Percentiles rank a stretch among this genome's conserved stretches.
Conservation (phyloP, 1,140 invertebrate species). For the Chymomyza costata region DNA sequence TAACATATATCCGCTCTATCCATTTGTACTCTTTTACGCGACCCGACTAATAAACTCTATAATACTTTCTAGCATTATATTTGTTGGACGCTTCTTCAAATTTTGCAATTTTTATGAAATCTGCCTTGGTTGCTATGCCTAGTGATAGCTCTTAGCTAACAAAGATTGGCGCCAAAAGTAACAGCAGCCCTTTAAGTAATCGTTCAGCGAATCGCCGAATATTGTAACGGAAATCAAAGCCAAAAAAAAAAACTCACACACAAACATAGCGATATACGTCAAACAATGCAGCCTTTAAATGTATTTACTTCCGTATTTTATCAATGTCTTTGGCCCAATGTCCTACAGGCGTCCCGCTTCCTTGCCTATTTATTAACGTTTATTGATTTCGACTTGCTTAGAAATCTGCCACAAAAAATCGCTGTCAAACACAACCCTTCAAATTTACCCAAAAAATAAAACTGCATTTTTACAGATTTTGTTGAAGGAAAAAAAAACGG, state of each 20-base stretch:
- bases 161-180: no score
- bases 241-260: no score
- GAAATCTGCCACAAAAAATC: conserved; percentile 58
- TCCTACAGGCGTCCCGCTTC: conserved; percentile 10
- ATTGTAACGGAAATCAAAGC: conserved; percentile 51
- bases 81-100: no score
- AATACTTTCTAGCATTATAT: no score
- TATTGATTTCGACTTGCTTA: conserved; percentile 63
- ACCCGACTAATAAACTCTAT: no score
- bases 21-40: no score
- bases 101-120: no score
- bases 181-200: no score
- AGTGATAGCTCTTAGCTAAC: no score
- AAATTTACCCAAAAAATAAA: conserved; percentile 11
- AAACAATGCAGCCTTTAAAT: conserved; percentile 29
- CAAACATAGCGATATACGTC: conserved; percentile 28
- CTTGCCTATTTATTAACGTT: conserved; percentile 62
- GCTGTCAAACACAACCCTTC: conserved; percentile 61
- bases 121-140: no score
- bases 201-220: conserved; percentile 24
- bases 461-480: conserved; percentile 57
- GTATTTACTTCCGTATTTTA: conserved; percentile 61
- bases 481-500: conserved; percentile 21
- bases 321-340: conserved; percentile 30
- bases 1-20: no score